Base-by-base conservation (phyloP, 2,113 vertebrate species). In the Coptodon rendalli region DNA sequence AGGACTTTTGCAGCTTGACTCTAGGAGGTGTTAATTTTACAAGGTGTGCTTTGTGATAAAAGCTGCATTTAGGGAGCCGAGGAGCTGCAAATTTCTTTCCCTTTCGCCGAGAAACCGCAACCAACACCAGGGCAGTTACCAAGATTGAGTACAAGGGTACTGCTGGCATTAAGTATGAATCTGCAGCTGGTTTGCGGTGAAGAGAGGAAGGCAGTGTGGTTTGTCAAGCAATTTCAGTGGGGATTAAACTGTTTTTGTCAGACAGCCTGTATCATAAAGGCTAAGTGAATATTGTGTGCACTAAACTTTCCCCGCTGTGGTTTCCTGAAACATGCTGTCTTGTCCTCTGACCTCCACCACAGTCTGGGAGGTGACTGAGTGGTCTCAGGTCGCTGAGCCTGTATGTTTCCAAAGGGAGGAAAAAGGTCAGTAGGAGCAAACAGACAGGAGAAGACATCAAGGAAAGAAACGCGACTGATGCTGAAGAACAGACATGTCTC, bases 21-120 rank as follows among this genome's bases (percentile, higher is more conserved):
- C 89, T 83, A 94, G 56, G 84, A 93, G 86, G 90, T 89, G 94
- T 84, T 93, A 88, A 94, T 94, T 94, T 95, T 94, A 95, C 10
- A 86, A 92, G 91, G 90, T 93, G 88, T 89, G 91, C 93, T 92
- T 73, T 91, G 92, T 90, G 89, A 88, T 93, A 93, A 93, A 94
- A 89, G 80, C 84, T 92, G 84, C 16, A 43, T 92, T 92, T 38
- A 88, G 73, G 61, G 84, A 89, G 83, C 66, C 4, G 53, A 31
- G 86, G 90, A 88, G 84, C 90, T 84, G 73, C 86, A 86, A 89
- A 90, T 83, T 56, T 90, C 83, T 93, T 87, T 78, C 12, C 59
- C 66, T 84, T 84, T 82, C 36, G 6, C 85, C 27, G 78, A 89
- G 85, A 89, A 92, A 89, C 90, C 88, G 71, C 87, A 92, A 14